These are phyloP conservation scores for Rissa tridactyla DNA, from an alignment of 2,113 vertebrate genomes.

Conservation along the genomic window DNA sequence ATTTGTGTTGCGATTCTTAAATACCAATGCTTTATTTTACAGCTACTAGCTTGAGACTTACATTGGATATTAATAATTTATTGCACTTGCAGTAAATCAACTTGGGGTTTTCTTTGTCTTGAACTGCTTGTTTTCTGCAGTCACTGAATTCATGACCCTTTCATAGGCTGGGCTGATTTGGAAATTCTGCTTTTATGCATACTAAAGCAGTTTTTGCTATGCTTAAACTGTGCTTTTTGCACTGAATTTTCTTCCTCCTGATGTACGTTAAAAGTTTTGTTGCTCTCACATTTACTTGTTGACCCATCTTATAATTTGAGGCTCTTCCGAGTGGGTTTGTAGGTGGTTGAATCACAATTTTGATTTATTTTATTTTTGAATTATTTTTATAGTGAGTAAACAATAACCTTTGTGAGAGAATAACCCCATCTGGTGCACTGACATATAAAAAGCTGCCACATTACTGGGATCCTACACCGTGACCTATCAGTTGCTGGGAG, in stretches of 20 bases:
- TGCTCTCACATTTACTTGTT: background rate
- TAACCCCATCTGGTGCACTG: background rate
- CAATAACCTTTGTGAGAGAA: conserved; percentile 32
- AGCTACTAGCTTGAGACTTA: background rate
- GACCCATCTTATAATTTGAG: background rate
- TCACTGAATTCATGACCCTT: background rate
- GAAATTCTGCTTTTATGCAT: background rate
- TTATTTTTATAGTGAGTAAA: conserved; percentile 8
- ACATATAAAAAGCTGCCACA: background rate
- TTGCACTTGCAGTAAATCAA: background rate
- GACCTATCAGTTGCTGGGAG: background rate
- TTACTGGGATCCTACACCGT: background rate
- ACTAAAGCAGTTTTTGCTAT: background rate
- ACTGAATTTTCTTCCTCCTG: conserved; percentile 3
- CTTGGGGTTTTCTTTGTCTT: background rate
- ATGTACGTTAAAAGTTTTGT: background rate
- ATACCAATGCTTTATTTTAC: background rate
- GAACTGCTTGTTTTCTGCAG: background rate
- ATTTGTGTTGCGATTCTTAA: background rate
- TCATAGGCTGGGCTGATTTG: background rate
- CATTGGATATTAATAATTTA: background rate
- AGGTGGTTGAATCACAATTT: conserved; percentile 33
- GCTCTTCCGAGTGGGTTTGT: background rate
- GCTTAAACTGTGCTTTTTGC: background rate
- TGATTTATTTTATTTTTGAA: background rate